Evolutionary conservation across 1,140 invertebrate species (phyloP), one percentile per base, ranked within the genome.

Genomic region (Drosophila virilis): DNA sequence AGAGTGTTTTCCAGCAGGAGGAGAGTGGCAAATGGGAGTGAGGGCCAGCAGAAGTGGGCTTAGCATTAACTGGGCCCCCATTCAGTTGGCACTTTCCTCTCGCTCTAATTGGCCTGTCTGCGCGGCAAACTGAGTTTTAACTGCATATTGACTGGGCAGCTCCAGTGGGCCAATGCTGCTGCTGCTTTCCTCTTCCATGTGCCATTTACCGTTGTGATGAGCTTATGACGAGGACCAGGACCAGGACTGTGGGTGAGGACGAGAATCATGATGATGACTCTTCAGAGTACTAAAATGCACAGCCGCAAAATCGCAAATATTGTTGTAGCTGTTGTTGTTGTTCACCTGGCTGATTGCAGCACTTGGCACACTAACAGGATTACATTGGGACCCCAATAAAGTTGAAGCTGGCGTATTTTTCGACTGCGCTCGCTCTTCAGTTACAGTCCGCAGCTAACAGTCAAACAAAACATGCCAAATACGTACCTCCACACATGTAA

Each of bases 321-420:
- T 55, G 40, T 10, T 42, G 40, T 28, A 15, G 15, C 40, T 57
- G 55, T 48, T 59, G 51, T 64, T 71, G 77, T 52, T 84, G 72
- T 69, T 77, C 64, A 68, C 81, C 43, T 78, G 82, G 78, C 67
- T 70, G 82, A 85, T 81, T 78, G 78, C 75, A 66, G 82, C 70
- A 81, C 65, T 86, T 76, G 78, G 66, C 72, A 74, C 74, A 85
- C 78, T 82, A 82, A 73, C 82, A 70, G 82, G 82, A 88, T 88
- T 86, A 86, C 83, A 80, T 70, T 37, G 50, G 35, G 42, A 48
- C 50, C 17, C 13, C 50, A 61, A 54, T 35, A 37, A 15, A 32
- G 48, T 28, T 46, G 71, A 60, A 80, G 60, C 52, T 75, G 60
- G 42, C 40, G 45, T 74, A 62, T 61, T 76, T 68, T 75, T 60